phyloP scores from a whole-genome alignment of 1,140 invertebrate species.

The Drosophila prosaltans region DNA sequence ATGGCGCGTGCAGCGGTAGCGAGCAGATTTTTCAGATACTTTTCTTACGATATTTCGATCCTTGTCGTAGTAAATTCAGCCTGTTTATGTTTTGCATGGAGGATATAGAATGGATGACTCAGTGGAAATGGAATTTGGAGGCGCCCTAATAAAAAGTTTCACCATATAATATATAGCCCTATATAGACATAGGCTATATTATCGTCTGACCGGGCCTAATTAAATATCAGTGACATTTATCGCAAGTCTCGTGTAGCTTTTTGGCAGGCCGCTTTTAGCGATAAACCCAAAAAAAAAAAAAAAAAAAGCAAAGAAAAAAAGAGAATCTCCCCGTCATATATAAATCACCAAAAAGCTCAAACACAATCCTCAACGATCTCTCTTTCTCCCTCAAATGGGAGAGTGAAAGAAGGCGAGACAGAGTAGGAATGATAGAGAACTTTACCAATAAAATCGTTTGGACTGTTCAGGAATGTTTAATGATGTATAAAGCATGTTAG shows the following conservation, averaged over 20 bases:
- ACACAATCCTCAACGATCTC: slow-evolving; percentile 24
- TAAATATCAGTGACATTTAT: slow-evolving; percentile 82
- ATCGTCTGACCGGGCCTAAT: slow-evolving; percentile 67
- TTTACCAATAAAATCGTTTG: slow-evolving; percentile 70
- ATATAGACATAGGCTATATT: slow-evolving; percentile 22
- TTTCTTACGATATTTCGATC: slow-evolving; percentile 24
- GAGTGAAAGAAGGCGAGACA: too few species aligned
- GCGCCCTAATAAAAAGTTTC: slow-evolving; percentile 36
- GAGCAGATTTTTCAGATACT: slow-evolving; percentile 71
- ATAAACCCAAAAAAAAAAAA: slow-evolving; percentile 54
- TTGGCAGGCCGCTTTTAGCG: slow-evolving; percentile 72
- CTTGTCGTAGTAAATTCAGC: slow-evolving; percentile 60
- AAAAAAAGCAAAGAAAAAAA: slow-evolving; percentile 25
- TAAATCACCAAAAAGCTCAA: slow-evolving; percentile 73
- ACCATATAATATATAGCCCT: slow-evolving; percentile 24
- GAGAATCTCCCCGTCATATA: slow-evolving; percentile 62
- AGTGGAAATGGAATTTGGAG: slow-evolving; percentile 41
- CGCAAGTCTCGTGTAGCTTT: slow-evolving; percentile 72
- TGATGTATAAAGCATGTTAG: slow-evolving; percentile 82
- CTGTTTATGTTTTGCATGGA: slow-evolving; percentile 38
- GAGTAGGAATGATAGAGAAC: slow-evolving; percentile 10
- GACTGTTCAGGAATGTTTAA: slow-evolving; percentile 81
- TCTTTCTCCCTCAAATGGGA: not conserved
- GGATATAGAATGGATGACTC: slow-evolving; percentile 31
- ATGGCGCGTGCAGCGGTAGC: slow-evolving; percentile 79